Evolutionary conservation across 2,113 vertebrate genomes (phyloP).

Genomic region (Eolophus roseicapilla): DNA sequence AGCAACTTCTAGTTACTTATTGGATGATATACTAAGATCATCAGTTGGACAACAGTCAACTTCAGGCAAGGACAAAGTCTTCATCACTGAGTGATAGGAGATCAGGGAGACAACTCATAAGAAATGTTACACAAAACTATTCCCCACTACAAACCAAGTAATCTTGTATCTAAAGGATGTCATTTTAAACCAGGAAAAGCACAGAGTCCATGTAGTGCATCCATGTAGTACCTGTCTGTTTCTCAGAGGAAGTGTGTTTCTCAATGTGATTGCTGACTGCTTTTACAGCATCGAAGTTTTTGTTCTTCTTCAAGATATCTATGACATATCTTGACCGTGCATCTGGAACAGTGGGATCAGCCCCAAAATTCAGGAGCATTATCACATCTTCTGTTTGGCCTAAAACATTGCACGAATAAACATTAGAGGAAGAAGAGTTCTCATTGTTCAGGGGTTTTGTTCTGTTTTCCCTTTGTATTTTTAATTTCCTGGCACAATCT

Average conservation of each 20-base stretch:
- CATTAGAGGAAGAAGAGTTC: background rate
- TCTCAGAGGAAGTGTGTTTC: conserved; percentile 10
- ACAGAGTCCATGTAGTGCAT: background rate
- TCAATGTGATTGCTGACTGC: conserved; percentile 69
- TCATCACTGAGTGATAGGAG: background rate
- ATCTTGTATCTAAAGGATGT: background rate
- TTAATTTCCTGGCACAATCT: background rate
- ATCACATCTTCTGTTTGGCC: conserved; percentile 78
- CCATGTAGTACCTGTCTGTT: conserved; percentile 63
- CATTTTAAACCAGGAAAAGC: background rate
- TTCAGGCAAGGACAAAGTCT: background rate
- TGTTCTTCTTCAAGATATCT: conserved; percentile 77
- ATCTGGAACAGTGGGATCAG: conserved; percentile 73
- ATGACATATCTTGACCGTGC: conserved; percentile 42
- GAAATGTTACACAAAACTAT: background rate
- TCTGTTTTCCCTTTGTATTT: background rate
- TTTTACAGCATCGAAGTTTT: conserved; percentile 76
- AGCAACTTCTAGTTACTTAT: background rate
- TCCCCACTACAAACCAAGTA: background rate
- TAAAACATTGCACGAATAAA: conserved; percentile 20
- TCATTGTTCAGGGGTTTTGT: background rate
- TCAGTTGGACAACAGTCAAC: background rate
- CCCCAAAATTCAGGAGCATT: conserved; percentile 76
- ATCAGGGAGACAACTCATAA: background rate
- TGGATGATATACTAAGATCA: background rate